phyloP scores from a whole-genome alignment of 2,113 vertebrate species.

The Alethe castanea region DNA sequence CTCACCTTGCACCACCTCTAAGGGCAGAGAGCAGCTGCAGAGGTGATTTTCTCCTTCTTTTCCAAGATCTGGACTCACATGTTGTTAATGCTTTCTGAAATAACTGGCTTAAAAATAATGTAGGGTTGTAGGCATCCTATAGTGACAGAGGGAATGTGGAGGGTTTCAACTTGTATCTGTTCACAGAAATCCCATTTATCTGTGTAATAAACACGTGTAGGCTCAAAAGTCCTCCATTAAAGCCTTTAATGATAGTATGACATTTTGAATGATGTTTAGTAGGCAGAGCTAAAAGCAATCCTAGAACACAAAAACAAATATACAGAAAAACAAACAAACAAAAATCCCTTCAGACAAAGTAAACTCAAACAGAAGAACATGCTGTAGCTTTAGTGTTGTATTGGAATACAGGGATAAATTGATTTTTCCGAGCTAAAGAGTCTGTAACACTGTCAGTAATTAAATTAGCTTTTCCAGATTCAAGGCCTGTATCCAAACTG shows the following conservation, averaged over 20 bases:
- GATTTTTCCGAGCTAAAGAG: neutral
- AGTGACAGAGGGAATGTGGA: neutral
- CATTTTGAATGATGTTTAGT: neutral
- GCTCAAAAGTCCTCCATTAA: neutral
- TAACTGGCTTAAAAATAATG: rapidly evolving
- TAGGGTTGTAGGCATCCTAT: rapidly evolving
- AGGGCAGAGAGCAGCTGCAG: neutral
- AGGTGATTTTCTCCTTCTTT: neutral
- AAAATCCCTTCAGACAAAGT: neutral
- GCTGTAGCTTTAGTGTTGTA: neutral
- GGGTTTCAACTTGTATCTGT: neutral
- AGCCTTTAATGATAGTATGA: neutral
- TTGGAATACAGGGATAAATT: neutral
- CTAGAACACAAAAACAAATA: neutral
- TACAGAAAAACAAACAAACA: too few relatives aligned
- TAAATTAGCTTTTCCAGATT: neutral
- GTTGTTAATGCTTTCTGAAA: neutral
- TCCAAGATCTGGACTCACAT: neutral
- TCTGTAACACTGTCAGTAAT: neutral
- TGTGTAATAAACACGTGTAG: neutral
- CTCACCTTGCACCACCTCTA: neutral
- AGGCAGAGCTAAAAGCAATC: neutral
- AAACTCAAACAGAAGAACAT: neutral
- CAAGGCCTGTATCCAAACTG: neutral
- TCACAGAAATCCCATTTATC: neutral